Evolutionary conservation across 2,888 invertebrate genomes (phyloP), one percentile per base, ranked within the genome.

Genomic region (Cryptophagus acutangulus): DNA sequence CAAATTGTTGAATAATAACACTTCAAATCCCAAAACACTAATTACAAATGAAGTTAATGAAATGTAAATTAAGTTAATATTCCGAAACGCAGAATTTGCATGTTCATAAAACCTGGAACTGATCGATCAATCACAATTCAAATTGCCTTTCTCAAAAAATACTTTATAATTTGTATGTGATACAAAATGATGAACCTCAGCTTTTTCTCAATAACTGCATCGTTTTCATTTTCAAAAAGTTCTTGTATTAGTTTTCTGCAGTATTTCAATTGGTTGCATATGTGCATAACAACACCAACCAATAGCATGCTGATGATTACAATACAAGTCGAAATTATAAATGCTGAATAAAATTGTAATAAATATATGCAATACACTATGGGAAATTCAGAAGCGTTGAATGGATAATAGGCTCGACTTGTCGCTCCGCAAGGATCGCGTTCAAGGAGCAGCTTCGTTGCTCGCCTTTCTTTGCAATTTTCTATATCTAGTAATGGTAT

Each of bases 41-140:
- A 58, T 50, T 14, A 54, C 44, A 17, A 58, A 48, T 2, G 58
- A 57, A 4, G 58, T 57, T 33, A 57, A 36, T 2, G 52, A 51
- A 5, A 58, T 40, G 36, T 57, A 52, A 15, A 56, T 29, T 16
- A 57, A 28, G 48, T 55, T 48, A 43, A 55, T 53, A 17, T 43
- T 46, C 12, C 53, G 48, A 34, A 57, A 57, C 2, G 57, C 55
- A 14, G 41, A 38, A 29, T 52, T 57, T n/a, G 54, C 44, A 20
- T 52, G 36, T 15, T 54, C 39, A n/a, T 50, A 28, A 10, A 28
- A 4, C 13, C 28, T 28, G 4, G 5, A 28, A 28, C 6, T 20
- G 9, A 20, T 6, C 9, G 5, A 20, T 20, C 9, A 20, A 20
- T 20, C 20, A 20, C 20, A 20, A 20, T 20, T 6, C 5, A 20